A percentile compares a stretch with the other conserved stretches of the same genome.
These are phyloP conservation scores for Rhinoderma darwinii DNA, from an alignment of 2,113 vertebrate species.

Conservation along the genomic window DNA sequence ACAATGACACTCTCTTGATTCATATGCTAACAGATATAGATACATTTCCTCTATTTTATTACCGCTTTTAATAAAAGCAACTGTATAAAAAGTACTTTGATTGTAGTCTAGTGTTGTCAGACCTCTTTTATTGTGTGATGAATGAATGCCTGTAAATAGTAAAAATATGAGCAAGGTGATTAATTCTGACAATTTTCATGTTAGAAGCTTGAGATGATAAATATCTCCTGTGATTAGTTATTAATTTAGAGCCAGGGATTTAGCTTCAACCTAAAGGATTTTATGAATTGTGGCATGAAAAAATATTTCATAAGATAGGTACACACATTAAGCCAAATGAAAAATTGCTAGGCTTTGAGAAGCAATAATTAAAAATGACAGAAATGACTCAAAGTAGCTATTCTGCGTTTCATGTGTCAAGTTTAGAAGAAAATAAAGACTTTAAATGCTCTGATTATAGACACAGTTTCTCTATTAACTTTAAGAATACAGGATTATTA, in stretches of 20 bases:
- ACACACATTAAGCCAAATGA: conserved; percentile 69
- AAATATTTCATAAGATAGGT: conserved; percentile 66
- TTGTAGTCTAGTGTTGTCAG: conserved; percentile 72
- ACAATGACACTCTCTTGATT: conserved; percentile 20
- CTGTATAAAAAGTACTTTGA: conserved; percentile 62
- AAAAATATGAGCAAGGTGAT: conserved; percentile 79
- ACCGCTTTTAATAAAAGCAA: conserved; percentile 56
- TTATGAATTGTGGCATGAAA: conserved; percentile 81
- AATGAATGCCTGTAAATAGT: conserved; percentile 74
- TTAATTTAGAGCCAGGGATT: conserved; percentile 81
- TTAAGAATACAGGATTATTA: not conserved
- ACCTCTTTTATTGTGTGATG: conserved; percentile 70
- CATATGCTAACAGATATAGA: conserved; percentile 34
- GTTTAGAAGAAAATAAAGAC: not conserved
- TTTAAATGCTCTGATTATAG: not conserved
- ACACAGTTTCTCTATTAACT: not conserved
- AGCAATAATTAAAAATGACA: conserved; percentile 74
- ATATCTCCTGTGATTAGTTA: conserved; percentile 82
- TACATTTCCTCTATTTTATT: conserved; percentile 42
- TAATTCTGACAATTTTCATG: conserved; percentile 85
- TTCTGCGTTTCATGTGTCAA: conserved; percentile 60
- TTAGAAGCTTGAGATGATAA: conserved; percentile 81
- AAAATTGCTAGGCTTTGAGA: conserved; percentile 68
- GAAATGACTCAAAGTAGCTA: conserved; percentile 62
- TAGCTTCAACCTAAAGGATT: conserved; percentile 75